Conservation (phyloP, 2,888 invertebrate species). For the Pachydiplax longipennis region DNA sequence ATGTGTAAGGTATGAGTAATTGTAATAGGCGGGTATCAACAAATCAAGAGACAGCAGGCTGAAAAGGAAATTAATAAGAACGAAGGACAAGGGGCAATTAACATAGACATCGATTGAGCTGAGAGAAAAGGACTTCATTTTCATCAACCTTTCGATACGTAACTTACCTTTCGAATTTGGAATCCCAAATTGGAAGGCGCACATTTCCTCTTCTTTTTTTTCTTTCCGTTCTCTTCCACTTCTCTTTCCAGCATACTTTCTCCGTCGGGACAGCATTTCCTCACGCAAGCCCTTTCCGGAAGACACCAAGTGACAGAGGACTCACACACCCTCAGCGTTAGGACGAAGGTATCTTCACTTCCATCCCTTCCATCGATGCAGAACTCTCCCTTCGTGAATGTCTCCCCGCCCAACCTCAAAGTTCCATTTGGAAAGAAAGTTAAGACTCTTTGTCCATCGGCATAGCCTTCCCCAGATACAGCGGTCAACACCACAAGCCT, state of each 20-base stretch:
- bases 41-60: too few species aligned
- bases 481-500: background rate
- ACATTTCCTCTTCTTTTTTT: background rate
- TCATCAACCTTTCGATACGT: background rate
- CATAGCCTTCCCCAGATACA: background rate
- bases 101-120: too few species aligned
- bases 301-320: conserved; percentile 51
- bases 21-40: too few species aligned
- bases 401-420: background rate
- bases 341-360: conserved; percentile 35
- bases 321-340: conserved; percentile 53
- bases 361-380: conserved; percentile 54
- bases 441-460: background rate
- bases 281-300: conserved; percentile 55
- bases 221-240: background rate
- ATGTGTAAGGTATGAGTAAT: too few species aligned
- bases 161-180: background rate
- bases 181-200: background rate
- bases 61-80: too few species aligned
- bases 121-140: too few species aligned
- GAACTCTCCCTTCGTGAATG: conserved; percentile 52
- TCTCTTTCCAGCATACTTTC: conserved; percentile 47
- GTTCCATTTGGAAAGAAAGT: background rate
- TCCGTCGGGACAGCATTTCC: conserved; percentile 58
- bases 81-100: too few species aligned